These are phyloP conservation scores for Molossus alvarezi DNA, from an alignment of 2,797 vertebrate species.

Conservation along the genomic window DNA sequence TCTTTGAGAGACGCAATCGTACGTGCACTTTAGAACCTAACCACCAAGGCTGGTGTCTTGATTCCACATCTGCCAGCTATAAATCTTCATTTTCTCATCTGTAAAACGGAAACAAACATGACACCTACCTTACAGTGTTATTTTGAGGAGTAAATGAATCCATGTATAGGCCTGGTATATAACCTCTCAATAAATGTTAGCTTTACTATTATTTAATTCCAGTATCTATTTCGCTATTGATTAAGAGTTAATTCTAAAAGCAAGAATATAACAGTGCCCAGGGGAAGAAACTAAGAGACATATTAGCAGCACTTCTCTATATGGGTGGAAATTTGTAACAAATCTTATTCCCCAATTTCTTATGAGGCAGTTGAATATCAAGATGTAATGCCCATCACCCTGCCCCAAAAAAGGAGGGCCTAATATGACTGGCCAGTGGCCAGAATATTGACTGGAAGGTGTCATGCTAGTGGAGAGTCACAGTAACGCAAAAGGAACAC, in stretches of 20 bases:
- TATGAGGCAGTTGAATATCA: neutral
- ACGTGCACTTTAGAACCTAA: neutral
- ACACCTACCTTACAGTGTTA: neutral
- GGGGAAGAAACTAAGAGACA: neutral
- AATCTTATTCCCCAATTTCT: constrained; percentile 44
- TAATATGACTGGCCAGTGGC: neutral
- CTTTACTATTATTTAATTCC: constrained; percentile 49
- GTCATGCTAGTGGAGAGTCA: neutral
- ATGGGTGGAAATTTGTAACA: neutral
- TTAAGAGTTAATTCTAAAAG: constrained; percentile 57
- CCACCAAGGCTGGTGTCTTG: neutral
- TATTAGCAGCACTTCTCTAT: neutral
- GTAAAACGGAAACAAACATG: constrained; percentile 15
- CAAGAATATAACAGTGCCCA: neutral
- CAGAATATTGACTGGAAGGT: neutral
- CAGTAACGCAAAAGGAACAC: neutral
- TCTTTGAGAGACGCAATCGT: neutral
- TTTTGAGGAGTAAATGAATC: neutral
- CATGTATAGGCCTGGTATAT: neutral
- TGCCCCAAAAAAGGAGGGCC: neutral
- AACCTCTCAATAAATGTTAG: constrained; percentile 18
- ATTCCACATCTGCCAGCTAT: neutral
- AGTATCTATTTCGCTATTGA: constrained; percentile 1
- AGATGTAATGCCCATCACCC: neutral
- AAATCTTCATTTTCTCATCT: neutral